Conservation (phyloP, 2,888 invertebrate genomes). For the Colostygia pectinataria region DNA sequence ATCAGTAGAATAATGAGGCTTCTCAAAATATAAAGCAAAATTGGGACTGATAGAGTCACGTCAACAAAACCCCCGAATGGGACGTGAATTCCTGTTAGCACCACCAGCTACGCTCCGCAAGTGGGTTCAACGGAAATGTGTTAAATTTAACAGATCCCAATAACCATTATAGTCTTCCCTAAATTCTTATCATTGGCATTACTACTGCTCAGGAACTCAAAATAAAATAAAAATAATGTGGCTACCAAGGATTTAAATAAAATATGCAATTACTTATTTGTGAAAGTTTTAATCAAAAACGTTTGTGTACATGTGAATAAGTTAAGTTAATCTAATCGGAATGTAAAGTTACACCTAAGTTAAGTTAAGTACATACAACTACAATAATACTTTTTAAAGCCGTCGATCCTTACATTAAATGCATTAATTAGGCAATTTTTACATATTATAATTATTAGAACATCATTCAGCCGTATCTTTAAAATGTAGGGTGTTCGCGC, state of each 20-base stretch:
- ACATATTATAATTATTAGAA: neutral
- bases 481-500: neutral
- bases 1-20: no score
- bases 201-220: no score
- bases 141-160: no score
- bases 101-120: no score
- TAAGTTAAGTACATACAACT: conserved; percentile 18
- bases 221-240: no score
- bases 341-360: conserved; percentile 43
- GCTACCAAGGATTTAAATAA: neutral
- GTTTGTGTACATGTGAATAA: conserved; percentile 59
- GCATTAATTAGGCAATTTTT: conserved; percentile 35
- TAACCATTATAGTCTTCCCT: no score
- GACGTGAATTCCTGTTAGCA: no score
- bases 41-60: no score
- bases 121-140: no score
- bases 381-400: conserved; percentile 57
- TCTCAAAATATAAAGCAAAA: no score
- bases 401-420: conserved; percentile 55
- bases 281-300: conserved; percentile 48
- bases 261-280: conserved; percentile 14
- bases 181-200: no score
- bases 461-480: neutral
- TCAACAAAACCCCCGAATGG: no score
- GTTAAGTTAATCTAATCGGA: conserved; percentile 62